Conservation (phyloP, 2,888 invertebrate genomes). For the Hylaea fasciaria region DNA sequence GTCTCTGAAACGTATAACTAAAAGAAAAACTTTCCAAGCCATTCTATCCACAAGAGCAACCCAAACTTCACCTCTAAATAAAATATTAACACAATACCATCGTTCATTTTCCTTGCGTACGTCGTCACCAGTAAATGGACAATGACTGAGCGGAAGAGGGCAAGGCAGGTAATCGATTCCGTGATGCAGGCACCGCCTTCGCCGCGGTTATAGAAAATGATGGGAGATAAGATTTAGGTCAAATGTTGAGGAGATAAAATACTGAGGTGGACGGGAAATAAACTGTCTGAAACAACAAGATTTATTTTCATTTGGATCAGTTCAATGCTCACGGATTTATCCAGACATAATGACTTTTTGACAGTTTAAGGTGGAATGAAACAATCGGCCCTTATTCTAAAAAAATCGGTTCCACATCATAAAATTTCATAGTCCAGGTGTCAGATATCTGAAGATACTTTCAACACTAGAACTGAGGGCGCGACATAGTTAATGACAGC, state of each 20-base stretch:
- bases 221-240: constrained; percentile 36
- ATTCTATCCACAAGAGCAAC: background rate
- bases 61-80: constrained; percentile 10
- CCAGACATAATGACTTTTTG: no score
- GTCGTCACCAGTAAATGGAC: constrained; percentile 41
- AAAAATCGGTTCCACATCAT: no score
- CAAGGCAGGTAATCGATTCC: constrained; percentile 44
- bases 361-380: no score
- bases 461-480: constrained; percentile 8
- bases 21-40: background rate
- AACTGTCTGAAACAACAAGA: constrained; percentile 5
- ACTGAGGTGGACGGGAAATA: constrained; percentile 5
- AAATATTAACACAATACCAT: constrained; percentile 28
- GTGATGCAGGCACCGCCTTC: constrained; percentile 41
- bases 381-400: no score
- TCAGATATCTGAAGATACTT: no score
- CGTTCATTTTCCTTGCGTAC: constrained; percentile 32
- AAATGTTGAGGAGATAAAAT: constrained; percentile 26
- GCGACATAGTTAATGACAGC: constrained; percentile 61
- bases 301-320: constrained; percentile 1
- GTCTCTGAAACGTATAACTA: no score
- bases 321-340: no score
- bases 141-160: constrained; percentile 45
- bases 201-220: constrained; percentile 35
- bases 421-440: no score